These are phyloP conservation scores for Bimastos eiseni DNA, from an alignment of 2,888 invertebrate genomes.

Conservation along the genomic window DNA sequence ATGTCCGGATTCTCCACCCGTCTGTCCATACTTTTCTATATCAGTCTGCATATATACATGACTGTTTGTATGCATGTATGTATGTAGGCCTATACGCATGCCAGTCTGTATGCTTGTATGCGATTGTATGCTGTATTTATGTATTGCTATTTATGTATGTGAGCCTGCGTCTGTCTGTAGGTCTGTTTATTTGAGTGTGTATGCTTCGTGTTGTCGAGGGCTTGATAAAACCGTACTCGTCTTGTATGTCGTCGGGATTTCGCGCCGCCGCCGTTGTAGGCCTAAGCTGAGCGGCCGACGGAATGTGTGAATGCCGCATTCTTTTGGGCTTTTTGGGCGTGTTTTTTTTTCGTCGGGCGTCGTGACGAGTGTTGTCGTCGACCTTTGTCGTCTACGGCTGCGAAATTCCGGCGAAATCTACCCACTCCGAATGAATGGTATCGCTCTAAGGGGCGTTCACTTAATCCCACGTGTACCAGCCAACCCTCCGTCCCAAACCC, in stretches of 20 bases:
- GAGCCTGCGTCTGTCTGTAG: not conserved
- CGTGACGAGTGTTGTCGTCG: not conserved
- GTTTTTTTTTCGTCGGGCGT: not conserved
- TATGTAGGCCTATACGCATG: too few species aligned
- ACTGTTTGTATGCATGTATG: too few species aligned
- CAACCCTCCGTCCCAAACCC: not conserved
- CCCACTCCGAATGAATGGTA: constrained; percentile 13
- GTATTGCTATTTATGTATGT: not conserved
- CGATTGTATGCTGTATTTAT: not conserved
- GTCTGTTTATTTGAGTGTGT: not conserved
- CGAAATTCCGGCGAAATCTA: not conserved
- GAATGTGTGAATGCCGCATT: constrained; percentile 7
- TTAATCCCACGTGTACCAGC: not conserved
- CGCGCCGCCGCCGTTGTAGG: not conserved
- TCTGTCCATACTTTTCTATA: too few species aligned
- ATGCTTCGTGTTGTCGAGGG: not conserved
- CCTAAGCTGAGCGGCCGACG: not conserved
- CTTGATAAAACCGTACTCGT: not conserved
- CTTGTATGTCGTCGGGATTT: not conserved
- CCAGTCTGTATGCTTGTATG: too few species aligned
- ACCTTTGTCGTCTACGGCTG: constrained; percentile 5
- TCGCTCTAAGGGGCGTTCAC: constrained; percentile 6
- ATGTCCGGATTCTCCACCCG: too few species aligned
- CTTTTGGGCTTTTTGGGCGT: constrained; percentile 9
- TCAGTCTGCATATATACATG: too few species aligned